Conservation (phyloP, 2,113 vertebrate genomes). For the Trinectes maculatus region DNA sequence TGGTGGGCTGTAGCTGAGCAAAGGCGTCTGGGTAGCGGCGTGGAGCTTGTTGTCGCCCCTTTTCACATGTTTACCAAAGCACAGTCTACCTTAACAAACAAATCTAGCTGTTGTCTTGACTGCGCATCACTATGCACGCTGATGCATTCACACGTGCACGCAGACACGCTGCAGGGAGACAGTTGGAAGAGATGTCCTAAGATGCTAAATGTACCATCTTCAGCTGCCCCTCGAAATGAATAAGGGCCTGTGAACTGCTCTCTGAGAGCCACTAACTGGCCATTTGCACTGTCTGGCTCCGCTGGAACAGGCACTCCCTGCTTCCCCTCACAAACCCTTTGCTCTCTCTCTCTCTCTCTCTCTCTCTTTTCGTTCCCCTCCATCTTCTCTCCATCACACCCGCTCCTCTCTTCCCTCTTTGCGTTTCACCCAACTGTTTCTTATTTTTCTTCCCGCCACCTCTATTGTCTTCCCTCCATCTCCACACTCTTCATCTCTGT, state of each 20-base stretch:
- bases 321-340: conserved; percentile 26
- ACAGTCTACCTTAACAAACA: conserved; percentile 8
- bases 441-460: conserved; percentile 47
- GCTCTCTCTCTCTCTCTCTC: conserved; percentile 1
- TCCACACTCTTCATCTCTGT: conserved; percentile 61
- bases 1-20: conserved; percentile 22
- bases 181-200: conserved; percentile 52
- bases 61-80: conserved; percentile 41
- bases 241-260: conserved; percentile 65
- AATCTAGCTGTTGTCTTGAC: conserved; percentile 33
- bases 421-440: conserved; percentile 51
- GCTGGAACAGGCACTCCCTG: conserved; percentile 50
- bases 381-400: conserved; percentile 46
- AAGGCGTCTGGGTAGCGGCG: conserved; percentile 51
- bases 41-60: not conserved
- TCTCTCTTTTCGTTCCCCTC: not conserved
- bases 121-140: conserved; percentile 31
- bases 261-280: conserved; percentile 71
- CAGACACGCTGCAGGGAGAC: conserved; percentile 16
- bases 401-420: conserved; percentile 33
- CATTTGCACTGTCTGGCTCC: conserved; percentile 63
- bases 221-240: conserved; percentile 70
- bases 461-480: conserved; percentile 65
- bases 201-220: conserved; percentile 66
- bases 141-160: not conserved